Percentiles rank a stretch among this genome's conserved stretches.
phyloP scores from a whole-genome alignment of 2,113 vertebrate genomes.

The Caranx melampygus region DNA sequence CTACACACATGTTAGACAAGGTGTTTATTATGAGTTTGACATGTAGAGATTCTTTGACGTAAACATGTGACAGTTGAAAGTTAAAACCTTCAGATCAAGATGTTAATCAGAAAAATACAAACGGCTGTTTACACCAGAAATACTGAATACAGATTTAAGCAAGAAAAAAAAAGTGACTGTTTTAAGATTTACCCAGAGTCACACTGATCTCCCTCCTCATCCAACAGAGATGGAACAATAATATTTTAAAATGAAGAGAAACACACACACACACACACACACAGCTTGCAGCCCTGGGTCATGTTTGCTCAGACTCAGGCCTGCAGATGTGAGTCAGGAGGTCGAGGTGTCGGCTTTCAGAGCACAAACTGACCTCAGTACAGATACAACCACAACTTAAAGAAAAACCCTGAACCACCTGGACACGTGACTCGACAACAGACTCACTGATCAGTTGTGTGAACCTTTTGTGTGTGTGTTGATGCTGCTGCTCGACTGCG shows the following conservation, averaged over 20 bases:
- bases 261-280: conserved; percentile 2
- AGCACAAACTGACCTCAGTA: not conserved
- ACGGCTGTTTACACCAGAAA: too few species aligned
- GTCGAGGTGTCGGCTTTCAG: conserved; percentile 26
- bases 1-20: too few species aligned
- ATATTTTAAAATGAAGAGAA: not conserved
- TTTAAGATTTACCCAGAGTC: not conserved
- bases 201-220: not conserved
- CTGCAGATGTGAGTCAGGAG: conserved; percentile 35
- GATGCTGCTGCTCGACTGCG: too few species aligned
- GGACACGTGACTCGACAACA: not conserved
- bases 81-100: too few species aligned
- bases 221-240: not conserved
- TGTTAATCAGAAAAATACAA: too few species aligned
- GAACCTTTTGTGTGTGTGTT: too few species aligned
- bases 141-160: too few species aligned
- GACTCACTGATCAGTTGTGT: not conserved
- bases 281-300: not conserved
- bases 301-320: conserved; percentile 46
- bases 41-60: too few species aligned
- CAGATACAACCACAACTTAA: not conserved
- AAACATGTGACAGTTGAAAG: too few species aligned
- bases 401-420: not conserved
- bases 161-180: too few species aligned
- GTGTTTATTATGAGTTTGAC: too few species aligned